Base-by-base conservation (phyloP, 2,113 vertebrate genomes). In the Tychaedon coryphoeus region DNA sequence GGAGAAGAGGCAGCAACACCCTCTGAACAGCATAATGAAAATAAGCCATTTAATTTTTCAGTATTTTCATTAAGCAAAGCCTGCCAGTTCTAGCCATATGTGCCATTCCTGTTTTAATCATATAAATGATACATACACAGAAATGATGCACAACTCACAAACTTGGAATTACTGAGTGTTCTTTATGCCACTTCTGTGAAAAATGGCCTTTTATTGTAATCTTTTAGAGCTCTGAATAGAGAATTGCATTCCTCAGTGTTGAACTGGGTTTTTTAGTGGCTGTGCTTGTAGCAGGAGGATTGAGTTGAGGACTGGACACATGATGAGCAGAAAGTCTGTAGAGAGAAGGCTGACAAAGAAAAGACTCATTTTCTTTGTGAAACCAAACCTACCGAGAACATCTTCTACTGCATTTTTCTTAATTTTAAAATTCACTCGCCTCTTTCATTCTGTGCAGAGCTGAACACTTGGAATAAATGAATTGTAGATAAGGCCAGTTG, bases 21-120 rank as follows among this genome's bases (percentile, higher is more conserved):
- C 33, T 70, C 62, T 91, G 64, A 88, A 74, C 15, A 93, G 28
- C 47, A 50, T 51, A 89, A 90, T 88, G 76, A 76, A 85, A 94
- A 48, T 13, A 69, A 95, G 43, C 18, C 77, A 43, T 95, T 87
- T 87, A 92, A 51, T 78, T 89, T 94, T 79, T 76, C 84, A 90
- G 60, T 69, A 31, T 85, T 34, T 88, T 86, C 93, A n/a, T 73
- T 78, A 85, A 93, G 61, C 85, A 60, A 76, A 62, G 43, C 61
- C 70, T 86, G 76, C 51, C 47, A 89, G 51, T 90, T 82, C 33
- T 73, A 90, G 82, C 78, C 87, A 73, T 83, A 61, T 90, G 84
- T 90, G 71, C 86, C 34, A 56, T 77, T 86, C 29, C 75, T 51
- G 66, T 47, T 89, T 72, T 70, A 93, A 92, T 94, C 72, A 12